Percentiles rank a stretch among this genome's conserved stretches.
These are phyloP conservation scores for Pyrocephalus nanus DNA, from an alignment of 2,797 vertebrate species.

Conservation along the genomic window DNA sequence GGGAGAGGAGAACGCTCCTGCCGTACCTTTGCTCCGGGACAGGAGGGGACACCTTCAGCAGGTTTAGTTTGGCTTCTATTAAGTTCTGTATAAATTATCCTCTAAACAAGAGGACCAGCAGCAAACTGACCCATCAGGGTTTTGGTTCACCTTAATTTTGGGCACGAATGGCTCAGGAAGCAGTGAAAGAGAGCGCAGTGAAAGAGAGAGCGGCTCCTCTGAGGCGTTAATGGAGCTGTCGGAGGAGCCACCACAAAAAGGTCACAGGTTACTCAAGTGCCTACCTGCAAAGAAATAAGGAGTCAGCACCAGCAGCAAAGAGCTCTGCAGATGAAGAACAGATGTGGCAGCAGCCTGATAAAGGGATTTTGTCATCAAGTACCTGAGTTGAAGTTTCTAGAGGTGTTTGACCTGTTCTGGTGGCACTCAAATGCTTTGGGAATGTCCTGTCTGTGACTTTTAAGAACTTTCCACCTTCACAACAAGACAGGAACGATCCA, in stretches of 20 bases:
- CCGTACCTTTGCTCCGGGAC: accelerated
- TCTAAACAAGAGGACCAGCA: background rate
- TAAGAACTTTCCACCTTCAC: background rate
- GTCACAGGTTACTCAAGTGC: background rate
- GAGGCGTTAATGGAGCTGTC: background rate
- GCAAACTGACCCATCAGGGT: accelerated
- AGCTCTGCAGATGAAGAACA: background rate
- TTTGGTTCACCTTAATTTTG: background rate
- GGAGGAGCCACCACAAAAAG: too few species aligned
- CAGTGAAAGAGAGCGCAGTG: background rate
- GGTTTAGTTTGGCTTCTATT: accelerated
- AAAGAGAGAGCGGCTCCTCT: accelerated
- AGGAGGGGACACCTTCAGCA: too few species aligned
- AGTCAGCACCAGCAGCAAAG: background rate
- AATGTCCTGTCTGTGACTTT: background rate
- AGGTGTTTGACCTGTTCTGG: background rate
- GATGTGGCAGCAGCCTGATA: background rate
- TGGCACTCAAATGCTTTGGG: background rate
- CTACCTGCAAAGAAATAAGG: accelerated
- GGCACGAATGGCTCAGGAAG: too few species aligned
- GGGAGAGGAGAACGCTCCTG: background rate
- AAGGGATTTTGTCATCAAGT: background rate
- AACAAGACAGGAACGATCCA: too few species aligned
- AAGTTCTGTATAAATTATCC: background rate
- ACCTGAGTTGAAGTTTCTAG: too few species aligned